Evolutionary conservation across 2,113 vertebrate genomes (phyloP).

Genomic region (Taurulus bubalis): DNA sequence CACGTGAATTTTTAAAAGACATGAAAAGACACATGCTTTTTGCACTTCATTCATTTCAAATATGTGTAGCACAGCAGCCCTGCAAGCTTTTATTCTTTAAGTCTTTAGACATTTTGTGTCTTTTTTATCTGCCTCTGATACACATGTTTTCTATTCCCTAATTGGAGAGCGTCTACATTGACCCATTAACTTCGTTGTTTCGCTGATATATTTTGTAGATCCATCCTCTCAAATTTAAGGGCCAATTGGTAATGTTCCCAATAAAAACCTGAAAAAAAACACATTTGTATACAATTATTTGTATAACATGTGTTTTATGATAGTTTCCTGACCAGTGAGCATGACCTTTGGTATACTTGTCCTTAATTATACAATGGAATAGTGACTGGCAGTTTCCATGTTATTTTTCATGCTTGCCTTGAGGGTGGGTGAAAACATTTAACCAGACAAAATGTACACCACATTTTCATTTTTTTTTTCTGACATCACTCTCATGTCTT

Average conservation of each 20-base stretch:
- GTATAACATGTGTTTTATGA: conserved; percentile 26
- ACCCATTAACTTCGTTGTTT: conserved; percentile 40
- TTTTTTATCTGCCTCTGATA: conserved; percentile 4
- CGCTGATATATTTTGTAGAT: conserved; percentile 36
- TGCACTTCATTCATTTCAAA: not conserved
- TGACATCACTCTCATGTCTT: conserved; percentile 60
- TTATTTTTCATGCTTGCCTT: conserved; percentile 19
- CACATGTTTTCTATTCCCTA: conserved; percentile 55
- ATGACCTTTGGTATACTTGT: conserved; percentile 27
- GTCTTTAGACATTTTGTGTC: conserved; percentile 12
- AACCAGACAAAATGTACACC: conserved; percentile 43
- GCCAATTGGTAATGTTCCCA: conserved; percentile 28
- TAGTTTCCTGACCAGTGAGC: conserved; percentile 36
- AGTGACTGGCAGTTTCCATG: conserved; percentile 29
- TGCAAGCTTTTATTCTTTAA: conserved; percentile 34
- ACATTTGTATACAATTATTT: conserved; percentile 20
- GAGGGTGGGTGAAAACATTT: conserved; percentile 44
- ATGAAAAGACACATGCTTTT: not conserved
- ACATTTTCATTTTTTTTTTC: conserved; percentile 43
- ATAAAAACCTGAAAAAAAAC: conserved; percentile 28
- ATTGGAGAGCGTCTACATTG: conserved; percentile 41
- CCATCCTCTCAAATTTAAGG: conserved; percentile 12
- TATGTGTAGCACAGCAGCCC: conserved; percentile 17
- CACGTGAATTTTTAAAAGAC: too few species aligned
- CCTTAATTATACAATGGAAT: conserved; percentile 31